These are phyloP conservation scores for Crocuta crocuta DNA, from an alignment of 2,113 vertebrate genomes.

Conservation along the genomic window DNA sequence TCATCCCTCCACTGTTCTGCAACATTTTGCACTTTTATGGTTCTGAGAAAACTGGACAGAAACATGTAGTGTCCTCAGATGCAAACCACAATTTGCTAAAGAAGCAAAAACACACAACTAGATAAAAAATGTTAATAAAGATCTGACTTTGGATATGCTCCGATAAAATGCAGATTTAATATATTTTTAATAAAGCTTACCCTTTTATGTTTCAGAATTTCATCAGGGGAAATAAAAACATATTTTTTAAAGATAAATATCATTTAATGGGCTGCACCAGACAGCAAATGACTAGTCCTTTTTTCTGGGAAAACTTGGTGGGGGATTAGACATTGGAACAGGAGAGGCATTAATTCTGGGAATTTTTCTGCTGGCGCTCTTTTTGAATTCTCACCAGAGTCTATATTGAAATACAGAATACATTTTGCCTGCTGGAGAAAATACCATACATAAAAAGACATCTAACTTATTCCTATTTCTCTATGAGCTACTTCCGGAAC, in stretches of 20 bases:
- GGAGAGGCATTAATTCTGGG: neutral
- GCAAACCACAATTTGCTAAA: neutral
- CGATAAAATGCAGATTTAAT: neutral
- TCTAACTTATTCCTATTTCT: neutral
- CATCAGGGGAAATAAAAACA: neutral
- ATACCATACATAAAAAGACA: neutral
- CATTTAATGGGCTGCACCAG: neutral
- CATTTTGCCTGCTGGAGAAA: neutral
- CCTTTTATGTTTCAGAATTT: neutral
- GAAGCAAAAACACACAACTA: neutral
- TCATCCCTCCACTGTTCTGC: neutral
- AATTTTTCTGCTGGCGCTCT: neutral
- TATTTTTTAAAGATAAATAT: constrained; percentile 39
- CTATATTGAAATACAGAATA: neutral
- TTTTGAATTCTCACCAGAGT: neutral
- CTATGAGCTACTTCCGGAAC: neutral
- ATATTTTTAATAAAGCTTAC: neutral
- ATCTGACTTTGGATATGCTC: neutral
- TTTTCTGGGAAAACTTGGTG: neutral
- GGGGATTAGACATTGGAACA: rapidly evolving
- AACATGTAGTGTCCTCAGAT: neutral
- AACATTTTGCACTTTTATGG: neutral
- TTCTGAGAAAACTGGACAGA: neutral
- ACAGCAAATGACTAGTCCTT: neutral
- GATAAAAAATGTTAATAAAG: neutral